A percentile compares a stretch with the other conserved stretches of the same genome.
phyloP scores from a whole-genome alignment of 1,140 invertebrate genomes.

The Trichonephila clavipes region DNA sequence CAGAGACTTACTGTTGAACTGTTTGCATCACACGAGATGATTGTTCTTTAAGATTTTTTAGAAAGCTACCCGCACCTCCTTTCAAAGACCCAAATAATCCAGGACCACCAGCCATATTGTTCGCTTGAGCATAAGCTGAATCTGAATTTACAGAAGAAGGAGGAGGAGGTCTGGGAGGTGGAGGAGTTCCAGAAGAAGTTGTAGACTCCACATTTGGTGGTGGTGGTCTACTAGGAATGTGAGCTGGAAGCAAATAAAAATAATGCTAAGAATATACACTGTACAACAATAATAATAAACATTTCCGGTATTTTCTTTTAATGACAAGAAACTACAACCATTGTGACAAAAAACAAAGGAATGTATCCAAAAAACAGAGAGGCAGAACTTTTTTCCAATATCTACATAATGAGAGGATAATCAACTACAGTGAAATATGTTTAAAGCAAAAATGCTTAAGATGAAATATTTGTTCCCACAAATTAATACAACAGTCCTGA shows the following conservation, averaged over 20 bases:
- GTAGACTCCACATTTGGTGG: neutral
- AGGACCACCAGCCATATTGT: conserved; percentile 80
- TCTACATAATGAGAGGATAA: too few relatives aligned
- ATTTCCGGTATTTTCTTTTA: too few relatives aligned
- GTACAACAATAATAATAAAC: neutral
- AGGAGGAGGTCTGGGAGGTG: conserved; percentile 53
- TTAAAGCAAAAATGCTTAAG: too few relatives aligned
- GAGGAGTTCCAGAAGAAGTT: neutral
- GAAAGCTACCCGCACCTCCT: conserved; percentile 91
- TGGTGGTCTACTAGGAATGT: conserved; percentile 3
- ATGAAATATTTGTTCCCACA: too few relatives aligned
- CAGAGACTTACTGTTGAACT: conserved; percentile 90
- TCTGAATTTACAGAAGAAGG: conserved; percentile 25
- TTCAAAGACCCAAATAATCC: conserved; percentile 89
- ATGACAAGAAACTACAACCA: neutral
- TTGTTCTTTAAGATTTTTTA: conserved; percentile 97
- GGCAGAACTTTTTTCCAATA: too few relatives aligned
- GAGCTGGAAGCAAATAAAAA: conserved; percentile 40
- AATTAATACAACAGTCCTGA: too few relatives aligned
- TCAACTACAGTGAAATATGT: too few relatives aligned
- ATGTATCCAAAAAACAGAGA: too few relatives aligned
- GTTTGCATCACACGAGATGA: conserved; percentile 98
- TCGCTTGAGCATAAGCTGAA: neutral
- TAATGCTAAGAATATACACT: neutral
- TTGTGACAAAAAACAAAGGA: neutral